Base-by-base conservation (phyloP, 2,888 invertebrate species). In the Drosophila siamana region DNA sequence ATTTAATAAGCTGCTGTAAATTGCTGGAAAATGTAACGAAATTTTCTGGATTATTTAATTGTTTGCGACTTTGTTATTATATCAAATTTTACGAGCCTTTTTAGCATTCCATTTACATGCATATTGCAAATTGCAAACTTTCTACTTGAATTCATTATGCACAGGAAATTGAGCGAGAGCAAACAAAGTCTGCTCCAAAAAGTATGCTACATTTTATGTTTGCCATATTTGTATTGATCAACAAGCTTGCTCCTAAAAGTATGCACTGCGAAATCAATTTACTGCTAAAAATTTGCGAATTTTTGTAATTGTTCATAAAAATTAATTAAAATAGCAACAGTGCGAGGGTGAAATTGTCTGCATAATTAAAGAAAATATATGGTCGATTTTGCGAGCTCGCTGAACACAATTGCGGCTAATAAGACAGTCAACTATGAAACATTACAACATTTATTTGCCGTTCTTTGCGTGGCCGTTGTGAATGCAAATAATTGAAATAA, bases 401-500 rank as follows among this genome's bases (percentile, higher is more conserved):
- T 19, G 16, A 19, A 22, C 15, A 22, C 6, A 55, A 24, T 30
- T 24, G 24, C 19, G 22, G 54, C 43, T n/a, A 38, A 36, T 36
- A 36, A 11, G 30, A 33, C n/a, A n/a, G 33, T 33, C 33, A 44
- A 55, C 22, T 33, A 55, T 33, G 30, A 30, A 33, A 1, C 11
- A n/a, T 4, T 6, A 40, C 2, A 13, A 19, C n/a, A n/a, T 26
- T 41, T 40, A 15, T 41, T 38, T 51, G 13, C 0, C 9, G 11
- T 1, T 13, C 19, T 2, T 13, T 30, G n/a, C 16, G 28, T n/a
- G n/a, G 9, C 26, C 26, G 26, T 13, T 9, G 9, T 26, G 26
- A 26, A 4, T 33, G 40, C 19, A 54, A 56, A 26, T 57, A 48
- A 33, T 33, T 64, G 15, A 28, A 48, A 11, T 55, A 3, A 33